These are phyloP conservation scores for Lycophotia porphyrea DNA, from an alignment of 2,888 invertebrate genomes.

Conservation along the genomic window DNA sequence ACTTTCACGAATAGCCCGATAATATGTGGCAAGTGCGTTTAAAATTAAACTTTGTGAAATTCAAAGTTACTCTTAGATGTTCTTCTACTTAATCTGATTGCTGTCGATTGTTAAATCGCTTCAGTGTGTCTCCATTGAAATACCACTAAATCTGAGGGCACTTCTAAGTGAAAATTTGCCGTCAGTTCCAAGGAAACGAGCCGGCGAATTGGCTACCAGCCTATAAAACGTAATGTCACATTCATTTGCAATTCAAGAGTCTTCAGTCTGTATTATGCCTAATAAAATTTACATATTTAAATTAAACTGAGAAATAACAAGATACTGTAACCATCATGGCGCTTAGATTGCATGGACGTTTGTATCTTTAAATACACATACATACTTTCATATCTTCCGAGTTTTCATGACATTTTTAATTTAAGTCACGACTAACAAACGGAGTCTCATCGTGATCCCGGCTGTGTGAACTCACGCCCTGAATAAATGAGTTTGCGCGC, in stretches of 20 bases:
- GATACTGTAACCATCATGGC: slow-evolving; percentile 84
- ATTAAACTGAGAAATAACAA: slow-evolving; percentile 90
- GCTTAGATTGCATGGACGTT: slow-evolving; percentile 80
- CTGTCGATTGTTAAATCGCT: slow-evolving; percentile 69
- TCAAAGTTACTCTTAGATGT: slow-evolving; percentile 14
- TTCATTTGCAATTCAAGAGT: slow-evolving; percentile 90
- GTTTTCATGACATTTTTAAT: slow-evolving; percentile 58
- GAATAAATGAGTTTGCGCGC: slow-evolving; percentile 61
- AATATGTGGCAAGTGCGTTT: slow-evolving; percentile 39
- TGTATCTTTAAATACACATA: slow-evolving; percentile 67
- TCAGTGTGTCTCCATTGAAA: slow-evolving; percentile 76
- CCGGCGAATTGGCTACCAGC: slow-evolving; percentile 89
- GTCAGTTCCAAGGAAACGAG: slow-evolving; percentile 84
- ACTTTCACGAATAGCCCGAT: slow-evolving; percentile 44
- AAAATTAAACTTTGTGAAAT: slow-evolving; percentile 49
- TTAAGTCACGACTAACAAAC: slow-evolving; percentile 47
- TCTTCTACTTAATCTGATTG: slow-evolving; percentile 67
- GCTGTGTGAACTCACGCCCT: slow-evolving; percentile 55
- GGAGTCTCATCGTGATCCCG: slow-evolving; percentile 41
- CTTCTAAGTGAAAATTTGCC: slow-evolving; percentile 88
- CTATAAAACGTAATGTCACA: slow-evolving; percentile 90
- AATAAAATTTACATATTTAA: slow-evolving; percentile 91
- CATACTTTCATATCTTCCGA: slow-evolving; percentile 51
- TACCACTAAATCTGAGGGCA: slow-evolving; percentile 78
- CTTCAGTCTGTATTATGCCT: slow-evolving; percentile 89